phyloP scores from a whole-genome alignment of 2,888 invertebrate species.

The Cryptosula pallasiana region DNA sequence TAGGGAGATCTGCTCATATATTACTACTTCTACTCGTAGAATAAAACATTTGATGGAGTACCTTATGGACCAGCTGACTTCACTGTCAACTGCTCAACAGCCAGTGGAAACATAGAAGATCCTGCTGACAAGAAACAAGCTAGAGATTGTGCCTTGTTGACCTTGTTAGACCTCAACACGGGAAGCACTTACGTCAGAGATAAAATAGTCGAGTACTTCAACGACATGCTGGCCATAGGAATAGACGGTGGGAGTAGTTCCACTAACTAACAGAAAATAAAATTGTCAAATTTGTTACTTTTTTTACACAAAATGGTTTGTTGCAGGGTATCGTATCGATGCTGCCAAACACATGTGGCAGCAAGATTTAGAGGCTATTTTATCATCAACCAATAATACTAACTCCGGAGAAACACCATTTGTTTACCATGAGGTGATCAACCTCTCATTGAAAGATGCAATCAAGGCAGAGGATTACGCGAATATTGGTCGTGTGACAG shows the following conservation, averaged over 20 bases:
- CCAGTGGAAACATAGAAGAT: slow-evolving; percentile 32
- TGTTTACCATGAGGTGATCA: slow-evolving; percentile 48
- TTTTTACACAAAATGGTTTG: not conserved
- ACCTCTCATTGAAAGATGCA: slow-evolving; percentile 40
- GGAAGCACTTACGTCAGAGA: slow-evolving; percentile 62
- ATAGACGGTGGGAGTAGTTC: slow-evolving; percentile 13
- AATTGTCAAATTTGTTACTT: not conserved
- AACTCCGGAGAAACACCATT: slow-evolving; percentile 48
- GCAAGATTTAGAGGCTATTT: slow-evolving; percentile 65
- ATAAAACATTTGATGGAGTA: slow-evolving; percentile 51
- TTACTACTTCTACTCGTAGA: too few relatives aligned
- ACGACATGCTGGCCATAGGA: slow-evolving; percentile 48
- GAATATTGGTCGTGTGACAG: slow-evolving; percentile 32
- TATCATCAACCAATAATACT: slow-evolving; percentile 46
- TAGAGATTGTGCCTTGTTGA: slow-evolving; percentile 66
- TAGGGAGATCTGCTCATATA: too few relatives aligned
- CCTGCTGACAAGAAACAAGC: slow-evolving; percentile 50
- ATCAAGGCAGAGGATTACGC: slow-evolving; percentile 31
- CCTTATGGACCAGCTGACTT: slow-evolving; percentile 62
- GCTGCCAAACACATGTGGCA: slow-evolving; percentile 62
- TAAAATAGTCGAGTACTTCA: slow-evolving; percentile 64
- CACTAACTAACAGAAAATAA: not conserved
- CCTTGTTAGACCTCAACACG: slow-evolving; percentile 73
- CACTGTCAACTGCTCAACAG: slow-evolving; percentile 55
- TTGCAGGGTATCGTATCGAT: slow-evolving; percentile 69